phyloP scores from a whole-genome alignment of 1,140 invertebrate genomes.

The Nomia melanderi region DNA sequence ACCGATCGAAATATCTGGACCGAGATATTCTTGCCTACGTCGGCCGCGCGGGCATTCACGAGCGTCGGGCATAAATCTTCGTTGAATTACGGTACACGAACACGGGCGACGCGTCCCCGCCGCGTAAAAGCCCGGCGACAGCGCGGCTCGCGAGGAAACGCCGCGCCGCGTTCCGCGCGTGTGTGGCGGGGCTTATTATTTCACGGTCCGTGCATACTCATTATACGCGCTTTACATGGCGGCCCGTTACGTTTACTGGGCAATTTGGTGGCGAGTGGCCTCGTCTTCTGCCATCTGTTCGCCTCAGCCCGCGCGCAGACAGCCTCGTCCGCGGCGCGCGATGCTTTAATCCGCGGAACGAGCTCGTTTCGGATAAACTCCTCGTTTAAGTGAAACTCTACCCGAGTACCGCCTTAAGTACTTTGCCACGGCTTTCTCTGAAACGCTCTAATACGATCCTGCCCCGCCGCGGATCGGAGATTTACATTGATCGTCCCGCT shows the following conservation, averaged over 20 bases:
- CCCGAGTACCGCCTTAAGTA: conserved; percentile 26
- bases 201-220: conserved; percentile 44
- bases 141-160: too few species aligned
- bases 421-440: conserved; percentile 15
- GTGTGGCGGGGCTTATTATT: conserved; percentile 53
- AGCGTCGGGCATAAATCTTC: conserved; percentile 53
- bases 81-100: conserved; percentile 42
- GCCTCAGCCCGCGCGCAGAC: conserved; percentile 32
- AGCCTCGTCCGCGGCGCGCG: conserved; percentile 47
- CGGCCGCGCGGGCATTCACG: conserved; percentile 40
- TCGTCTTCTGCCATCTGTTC: conserved; percentile 49
- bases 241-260: conserved; percentile 47
- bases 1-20: conserved; percentile 53
- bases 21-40: conserved; percentile 37
- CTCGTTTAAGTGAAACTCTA: conserved; percentile 66
- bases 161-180: conserved; percentile 6
- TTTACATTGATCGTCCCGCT: conserved; percentile 1
- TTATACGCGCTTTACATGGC: conserved; percentile 50
- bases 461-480: conserved; percentile 8
- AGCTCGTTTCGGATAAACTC: conserved; percentile 63
- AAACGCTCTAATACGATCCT: neutral
- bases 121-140: neutral
- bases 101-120: neutral
- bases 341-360: conserved; percentile 62
- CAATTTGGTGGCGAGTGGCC: conserved; percentile 50